Evolutionary conservation across 2,113 vertebrate species (phyloP).

Genomic region (Condylura cristata): DNA sequence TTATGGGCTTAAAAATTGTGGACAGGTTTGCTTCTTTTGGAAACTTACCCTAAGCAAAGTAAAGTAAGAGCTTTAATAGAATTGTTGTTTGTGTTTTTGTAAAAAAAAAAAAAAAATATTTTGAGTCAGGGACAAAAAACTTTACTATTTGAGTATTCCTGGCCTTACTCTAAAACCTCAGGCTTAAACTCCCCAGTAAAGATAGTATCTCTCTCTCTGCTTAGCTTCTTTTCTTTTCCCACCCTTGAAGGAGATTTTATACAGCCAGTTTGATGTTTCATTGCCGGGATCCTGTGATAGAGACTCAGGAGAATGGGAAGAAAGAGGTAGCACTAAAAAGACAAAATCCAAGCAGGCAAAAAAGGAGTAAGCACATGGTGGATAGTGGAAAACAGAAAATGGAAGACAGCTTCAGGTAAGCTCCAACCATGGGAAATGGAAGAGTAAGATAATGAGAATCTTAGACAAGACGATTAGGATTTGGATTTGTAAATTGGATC

Average conservation of each 20-base stretch:
- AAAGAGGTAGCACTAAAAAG: background rate
- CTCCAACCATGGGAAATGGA: background rate
- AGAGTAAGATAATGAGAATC: background rate
- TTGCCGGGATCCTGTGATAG: background rate
- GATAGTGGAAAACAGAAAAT: background rate
- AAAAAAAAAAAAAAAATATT: slow-evolving; percentile 46
- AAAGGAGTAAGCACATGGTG: background rate
- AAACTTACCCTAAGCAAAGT: slow-evolving; percentile 44
- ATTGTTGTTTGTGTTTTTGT: background rate
- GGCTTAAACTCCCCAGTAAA: background rate
- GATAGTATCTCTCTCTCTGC: background rate
- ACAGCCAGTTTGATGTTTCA: background rate
- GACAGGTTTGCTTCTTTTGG: slow-evolving; percentile 18
- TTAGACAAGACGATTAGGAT: background rate
- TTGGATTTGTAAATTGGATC: background rate
- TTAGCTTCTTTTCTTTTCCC: background rate
- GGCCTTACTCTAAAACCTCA: background rate
- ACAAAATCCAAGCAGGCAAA: background rate
- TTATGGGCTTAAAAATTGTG: background rate
- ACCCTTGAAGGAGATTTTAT: background rate
- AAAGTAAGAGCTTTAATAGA: slow-evolving; percentile 57
- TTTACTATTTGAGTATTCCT: slow-evolving; percentile 27
- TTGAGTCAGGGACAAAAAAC: slow-evolving; percentile 24
- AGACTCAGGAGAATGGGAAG: background rate
- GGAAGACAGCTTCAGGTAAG: background rate